Base-by-base conservation (phyloP, 2,113 vertebrate species). In the Hoplias malabaricus region DNA sequence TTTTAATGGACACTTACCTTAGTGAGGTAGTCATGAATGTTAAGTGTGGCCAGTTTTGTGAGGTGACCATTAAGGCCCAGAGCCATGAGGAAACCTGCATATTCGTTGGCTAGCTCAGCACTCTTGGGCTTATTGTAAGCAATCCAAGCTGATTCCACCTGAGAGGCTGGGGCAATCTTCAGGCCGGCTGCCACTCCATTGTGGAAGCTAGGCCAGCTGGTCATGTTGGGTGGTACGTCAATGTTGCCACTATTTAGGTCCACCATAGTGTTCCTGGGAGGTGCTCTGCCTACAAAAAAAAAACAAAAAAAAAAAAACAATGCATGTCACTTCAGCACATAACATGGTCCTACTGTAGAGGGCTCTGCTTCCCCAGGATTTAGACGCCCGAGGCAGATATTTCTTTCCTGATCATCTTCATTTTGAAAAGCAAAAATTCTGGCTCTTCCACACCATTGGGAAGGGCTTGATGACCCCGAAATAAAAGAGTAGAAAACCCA, bases 111-210 rank as follows among this genome's bases (percentile, higher is more conserved):
- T 54, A 98, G 85, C 74, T 99, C 96, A 0, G 95, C 94, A 19
- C 93, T 96, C 88, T 99, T 99, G 59, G 96, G 97, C 78, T 98
- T 98, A 90, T 99, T 99, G 87, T 99, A 99, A 68, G 96, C 95
- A 1, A 99, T 99, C 97, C 98, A 99, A 3, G 98, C 96, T 0
- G 98, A 99, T 83, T 99, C 96, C 13, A 99, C 96, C 90, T 96
- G 96, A 2, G 97, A 98, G 12, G 95, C 96, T 0, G 96, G 96
- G 0, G 97, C 97, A 14, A 99, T 99, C 90, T 98, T 98, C 42
- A 99, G 91, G 5, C 97, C 96, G 0, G 96, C 96, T 12, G 97
- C 96, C 2, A 99, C 97, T 0, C 98, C 96, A 0, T 99, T 99
- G 81, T 99, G 98, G 79, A 99, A 99, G 86, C 96, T 98, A 53